These are phyloP conservation scores for Pangasius krempfi DNA, from an alignment of 2,797 vertebrate genomes.

Conservation along the genomic window DNA sequence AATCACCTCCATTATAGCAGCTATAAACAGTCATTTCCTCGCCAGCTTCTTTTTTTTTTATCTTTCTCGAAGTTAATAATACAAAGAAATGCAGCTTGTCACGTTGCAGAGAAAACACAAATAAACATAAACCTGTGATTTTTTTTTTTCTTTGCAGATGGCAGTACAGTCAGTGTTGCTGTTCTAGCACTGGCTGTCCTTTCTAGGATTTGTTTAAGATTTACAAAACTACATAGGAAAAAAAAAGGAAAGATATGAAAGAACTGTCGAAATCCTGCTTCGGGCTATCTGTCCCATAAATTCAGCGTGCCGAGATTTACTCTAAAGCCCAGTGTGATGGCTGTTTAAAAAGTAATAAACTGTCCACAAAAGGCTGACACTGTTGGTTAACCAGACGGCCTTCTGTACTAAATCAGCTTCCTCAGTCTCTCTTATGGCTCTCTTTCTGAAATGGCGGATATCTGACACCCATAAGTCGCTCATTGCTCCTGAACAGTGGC, in stretches of 20 bases:
- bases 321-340: neutral
- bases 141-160: no score
- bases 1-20: neutral
- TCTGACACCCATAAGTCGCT: slow-evolving; percentile 25
- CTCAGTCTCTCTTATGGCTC: neutral
- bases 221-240: neutral
- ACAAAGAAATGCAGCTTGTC: neutral
- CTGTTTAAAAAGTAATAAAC: slow-evolving; percentile 31
- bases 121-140: no score
- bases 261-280: neutral
- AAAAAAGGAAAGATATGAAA: neutral
- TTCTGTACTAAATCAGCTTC: slow-evolving; percentile 17
- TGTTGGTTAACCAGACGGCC: neutral
- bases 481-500: slow-evolving; percentile 37
- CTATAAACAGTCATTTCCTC: neutral
- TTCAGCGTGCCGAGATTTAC: neutral
- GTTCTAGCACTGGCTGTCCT: neutral
- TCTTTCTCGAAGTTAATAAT: neutral
- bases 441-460: slow-evolving; percentile 17
- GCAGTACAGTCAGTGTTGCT: neutral
- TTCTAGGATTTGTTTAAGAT: neutral
- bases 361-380: neutral
- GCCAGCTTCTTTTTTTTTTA: no score
- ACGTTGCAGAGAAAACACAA: neutral
- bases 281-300: neutral